Conservation (phyloP, 2,797 vertebrate species). For the Australoheros facetus region DNA sequence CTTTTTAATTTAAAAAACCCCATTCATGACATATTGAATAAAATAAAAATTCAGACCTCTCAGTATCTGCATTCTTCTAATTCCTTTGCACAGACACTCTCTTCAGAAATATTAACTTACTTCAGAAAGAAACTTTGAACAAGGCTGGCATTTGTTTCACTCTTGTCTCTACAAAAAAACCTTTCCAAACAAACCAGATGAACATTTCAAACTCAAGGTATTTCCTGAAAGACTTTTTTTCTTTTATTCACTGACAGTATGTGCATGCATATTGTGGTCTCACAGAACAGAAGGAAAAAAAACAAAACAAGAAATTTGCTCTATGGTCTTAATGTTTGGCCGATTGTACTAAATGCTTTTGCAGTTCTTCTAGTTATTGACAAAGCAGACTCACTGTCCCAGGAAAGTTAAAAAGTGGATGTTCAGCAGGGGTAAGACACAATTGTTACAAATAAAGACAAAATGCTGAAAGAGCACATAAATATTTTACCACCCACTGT, state of each 20-base stretch:
- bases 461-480: neutral
- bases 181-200: neutral
- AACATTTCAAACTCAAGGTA: conserved; percentile 16
- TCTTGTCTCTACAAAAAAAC: neutral
- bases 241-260: neutral
- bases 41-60: conserved; percentile 21
- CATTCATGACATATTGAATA: conserved; percentile 14
- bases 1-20: neutral
- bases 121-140: conserved; percentile 23
- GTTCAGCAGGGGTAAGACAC: conserved; percentile 5
- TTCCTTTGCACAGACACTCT: neutral
- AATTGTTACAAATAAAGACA: conserved; percentile 11
- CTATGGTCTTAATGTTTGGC: conserved; percentile 44
- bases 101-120: conserved; percentile 12
- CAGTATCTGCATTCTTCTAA: conserved; percentile 6
- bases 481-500: conserved; percentile 21
- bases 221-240: neutral
- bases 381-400: conserved; percentile 42
- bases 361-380: conserved; percentile 48
- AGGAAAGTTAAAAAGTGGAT: conserved; percentile 18
- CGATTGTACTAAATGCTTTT: conserved; percentile 57
- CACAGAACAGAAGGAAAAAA: neutral
- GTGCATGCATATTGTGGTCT: neutral
- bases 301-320: neutral
- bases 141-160: conserved; percentile 11